Evolutionary conservation across 2,797 vertebrate genomes (phyloP), one percentile per base, ranked within the genome.

Genomic region (Sparidentex hasta): DNA sequence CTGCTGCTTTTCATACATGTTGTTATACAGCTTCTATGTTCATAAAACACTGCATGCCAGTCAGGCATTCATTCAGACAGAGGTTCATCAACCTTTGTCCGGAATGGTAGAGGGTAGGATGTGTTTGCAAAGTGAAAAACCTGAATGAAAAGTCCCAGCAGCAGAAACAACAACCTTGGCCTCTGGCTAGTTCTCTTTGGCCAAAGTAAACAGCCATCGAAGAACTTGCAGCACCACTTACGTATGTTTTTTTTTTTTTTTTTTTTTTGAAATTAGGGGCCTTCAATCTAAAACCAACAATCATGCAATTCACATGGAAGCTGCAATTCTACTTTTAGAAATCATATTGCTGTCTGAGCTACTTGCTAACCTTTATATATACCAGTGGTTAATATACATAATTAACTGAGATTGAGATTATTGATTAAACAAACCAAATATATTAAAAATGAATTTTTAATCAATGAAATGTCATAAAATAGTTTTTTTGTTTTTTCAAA

Each of bases 111-210:
- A 82, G 85, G 83, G 61, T 84, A 83, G 85, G 74, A 80, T 73
- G 82, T 94, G 91, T 95, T 95, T 95, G 90, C 93, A 85, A 76
- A 94, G 93, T 70, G 48, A 87, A 83, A 94, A 94, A 90, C 51
- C 90, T 95, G 89, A 95, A 94, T 94, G 94, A 94, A 94, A 90
- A 87, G 81, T 72, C 33, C 47, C 71, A 84, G 86, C 84, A 74
- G 85, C 85, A 87, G 88, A 88, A 94, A 92, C 78, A 93, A 92
- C 91, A 95, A 92, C 95, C 95, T 95, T 95, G 95, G 88, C 92
- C 94, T 87, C 81, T 88, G 85, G 43, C 83, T 89, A 74, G 18
- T 51, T 87, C 62, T 81, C 75, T 88, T 61, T 77, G 57, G 74
- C 76, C 77, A 93, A 79, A 80, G 89, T 71, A 90, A 95, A 96